These are phyloP conservation scores for Montipora capitata DNA, from an alignment of 92 coral and sea anemone species.

Conservation along the genomic window DNA sequence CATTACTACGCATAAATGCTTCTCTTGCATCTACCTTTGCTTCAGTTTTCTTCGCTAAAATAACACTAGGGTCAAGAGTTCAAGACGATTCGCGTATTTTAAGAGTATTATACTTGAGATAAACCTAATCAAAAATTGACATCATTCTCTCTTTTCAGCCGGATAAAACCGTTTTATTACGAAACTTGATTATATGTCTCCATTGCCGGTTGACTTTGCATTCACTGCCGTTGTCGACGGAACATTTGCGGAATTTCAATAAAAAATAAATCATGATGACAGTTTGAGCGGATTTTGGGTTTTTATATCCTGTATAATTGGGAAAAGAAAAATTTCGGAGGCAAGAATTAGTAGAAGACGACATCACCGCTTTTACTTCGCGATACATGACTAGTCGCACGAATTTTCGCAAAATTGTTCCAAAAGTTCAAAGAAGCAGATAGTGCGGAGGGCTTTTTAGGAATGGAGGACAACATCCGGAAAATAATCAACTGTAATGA, in stretches of 20 bases:
- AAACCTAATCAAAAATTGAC: constrained; percentile 39
- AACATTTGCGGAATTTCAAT: constrained; percentile 49
- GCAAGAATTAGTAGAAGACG: background rate
- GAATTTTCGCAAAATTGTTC: background rate
- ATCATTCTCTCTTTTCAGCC: constrained; percentile 34
- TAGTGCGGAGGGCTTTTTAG: background rate
- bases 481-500: background rate
- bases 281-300: constrained; percentile 9
- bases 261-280: constrained; percentile 29
- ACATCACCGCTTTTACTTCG: background rate
- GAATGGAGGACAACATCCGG: constrained; percentile 38
- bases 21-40: constrained; percentile 19
- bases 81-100: constrained; percentile 31
- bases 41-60: background rate
- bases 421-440: background rate
- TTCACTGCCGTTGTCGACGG: constrained; percentile 24
- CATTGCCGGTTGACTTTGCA: constrained; percentile 36
- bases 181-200: constrained; percentile 37
- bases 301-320: constrained; percentile 7
- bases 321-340: constrained; percentile 18
- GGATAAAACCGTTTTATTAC: constrained; percentile 27
- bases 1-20: background rate
- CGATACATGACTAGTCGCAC: background rate
- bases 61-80: constrained; percentile 18
- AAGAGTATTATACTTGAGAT: constrained; percentile 31